Percentiles rank a stretch among this genome's conserved stretches.
Evolutionary conservation across 2,113 vertebrate species (phyloP).

Genomic region (Corythornis madagascariensis): DNA sequence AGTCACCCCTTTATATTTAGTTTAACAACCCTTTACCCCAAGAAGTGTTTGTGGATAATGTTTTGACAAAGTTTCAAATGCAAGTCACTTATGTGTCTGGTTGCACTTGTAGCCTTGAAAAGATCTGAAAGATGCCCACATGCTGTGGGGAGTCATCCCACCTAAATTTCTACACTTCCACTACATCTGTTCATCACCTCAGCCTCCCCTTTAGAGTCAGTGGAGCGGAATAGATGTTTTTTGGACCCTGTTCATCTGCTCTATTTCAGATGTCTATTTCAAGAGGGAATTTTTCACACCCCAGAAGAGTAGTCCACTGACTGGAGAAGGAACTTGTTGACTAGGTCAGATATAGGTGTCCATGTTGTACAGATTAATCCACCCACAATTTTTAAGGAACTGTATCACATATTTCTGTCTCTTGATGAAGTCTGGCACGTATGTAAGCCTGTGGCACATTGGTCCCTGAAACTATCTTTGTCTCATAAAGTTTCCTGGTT

Average conservation of each 20-base stretch:
- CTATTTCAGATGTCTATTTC: slow-evolving; percentile 38
- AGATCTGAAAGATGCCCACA: neutral
- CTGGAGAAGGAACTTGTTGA: neutral
- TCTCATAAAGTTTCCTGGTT: neutral
- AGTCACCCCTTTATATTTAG: neutral
- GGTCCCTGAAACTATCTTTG: neutral
- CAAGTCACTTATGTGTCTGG: neutral
- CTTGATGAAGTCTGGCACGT: neutral
- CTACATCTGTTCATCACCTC: slow-evolving; percentile 37
- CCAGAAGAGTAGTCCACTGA: slow-evolving; percentile 9
- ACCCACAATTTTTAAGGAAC: slow-evolving; percentile 18
- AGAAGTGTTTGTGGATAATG: neutral
- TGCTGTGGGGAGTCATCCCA: neutral
- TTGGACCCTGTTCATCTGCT: neutral
- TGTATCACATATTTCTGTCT: slow-evolving; percentile 18
- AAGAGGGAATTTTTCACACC: slow-evolving; percentile 41
- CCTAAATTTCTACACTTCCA: neutral
- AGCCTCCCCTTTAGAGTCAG: neutral
- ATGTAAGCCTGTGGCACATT: neutral
- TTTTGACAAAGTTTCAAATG: slow-evolving; percentile 5
- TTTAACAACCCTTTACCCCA: neutral
- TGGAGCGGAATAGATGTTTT: neutral
- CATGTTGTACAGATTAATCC: slow-evolving; percentile 12
- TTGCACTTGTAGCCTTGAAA: neutral
- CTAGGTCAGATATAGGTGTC: slow-evolving; percentile 14